phyloP scores from a whole-genome alignment of 2,113 vertebrate genomes.

The Rhinogobius similis region DNA sequence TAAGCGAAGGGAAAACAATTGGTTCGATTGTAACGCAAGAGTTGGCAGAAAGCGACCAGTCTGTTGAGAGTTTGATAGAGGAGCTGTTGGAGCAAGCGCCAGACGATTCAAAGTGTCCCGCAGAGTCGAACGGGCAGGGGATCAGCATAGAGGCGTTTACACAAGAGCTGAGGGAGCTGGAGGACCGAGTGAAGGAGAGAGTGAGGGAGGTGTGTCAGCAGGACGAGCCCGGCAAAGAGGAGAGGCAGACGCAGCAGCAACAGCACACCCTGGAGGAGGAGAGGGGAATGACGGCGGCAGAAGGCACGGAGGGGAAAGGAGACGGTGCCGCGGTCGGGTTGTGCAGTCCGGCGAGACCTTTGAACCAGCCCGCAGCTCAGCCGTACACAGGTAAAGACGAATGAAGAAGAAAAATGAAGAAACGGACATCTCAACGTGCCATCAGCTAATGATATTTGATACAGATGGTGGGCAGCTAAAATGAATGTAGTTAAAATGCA shows the following conservation, averaged over 20 bases:
- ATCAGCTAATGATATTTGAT: too few species aligned
- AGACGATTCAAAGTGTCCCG: slow-evolving; percentile 43
- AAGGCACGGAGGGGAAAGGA: slow-evolving; percentile 35
- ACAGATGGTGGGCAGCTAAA: too few species aligned
- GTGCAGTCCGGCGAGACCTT: slow-evolving; percentile 79
- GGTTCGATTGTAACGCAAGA: slow-evolving; percentile 15
- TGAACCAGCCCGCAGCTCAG: slow-evolving; percentile 80
- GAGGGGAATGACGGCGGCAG: slow-evolving; percentile 34
- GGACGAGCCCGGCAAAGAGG: slow-evolving; percentile 46
- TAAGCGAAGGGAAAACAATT: slow-evolving; percentile 37
- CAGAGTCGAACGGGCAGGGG: slow-evolving; percentile 71
- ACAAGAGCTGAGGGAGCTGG: slow-evolving; percentile 85
- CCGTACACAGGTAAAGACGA: slow-evolving; percentile 88
- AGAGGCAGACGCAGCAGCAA: slow-evolving; percentile 64
- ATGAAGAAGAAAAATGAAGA: too few species aligned
- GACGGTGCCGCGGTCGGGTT: slow-evolving; percentile 62
- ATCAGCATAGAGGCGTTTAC: slow-evolving; percentile 88
- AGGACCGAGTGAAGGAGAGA: slow-evolving; percentile 80
- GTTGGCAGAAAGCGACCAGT: slow-evolving; percentile 39
- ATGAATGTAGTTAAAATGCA: too few species aligned
- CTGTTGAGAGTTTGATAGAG: slow-evolving; percentile 81
- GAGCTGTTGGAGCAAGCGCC: slow-evolving; percentile 81
- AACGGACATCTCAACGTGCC: too few species aligned
- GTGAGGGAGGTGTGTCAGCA: slow-evolving; percentile 15
- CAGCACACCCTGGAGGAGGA: not conserved